Evolutionary conservation across 1,140 invertebrate genomes (phyloP).

Genomic region (Leptopilina clavipes): DNA sequence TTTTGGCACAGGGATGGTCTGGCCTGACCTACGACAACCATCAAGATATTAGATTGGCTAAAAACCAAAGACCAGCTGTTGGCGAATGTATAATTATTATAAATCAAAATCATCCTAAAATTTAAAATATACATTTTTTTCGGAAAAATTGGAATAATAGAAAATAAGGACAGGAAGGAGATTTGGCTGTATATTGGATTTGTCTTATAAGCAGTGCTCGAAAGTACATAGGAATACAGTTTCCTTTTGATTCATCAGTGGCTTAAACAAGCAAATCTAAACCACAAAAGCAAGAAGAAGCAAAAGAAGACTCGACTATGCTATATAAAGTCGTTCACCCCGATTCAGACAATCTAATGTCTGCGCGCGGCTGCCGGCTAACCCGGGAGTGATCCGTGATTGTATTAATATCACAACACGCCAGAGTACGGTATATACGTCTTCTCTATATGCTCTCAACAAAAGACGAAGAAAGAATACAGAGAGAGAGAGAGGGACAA

Average conservation of each 20-base stretch:
- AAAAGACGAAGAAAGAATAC: constrained; percentile 55
- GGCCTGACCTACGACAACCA: constrained; percentile 2
- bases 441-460: constrained; percentile 46
- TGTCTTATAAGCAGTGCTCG: too few relatives aligned
- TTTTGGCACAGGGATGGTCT: neutral
- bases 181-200: too few relatives aligned
- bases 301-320: constrained; percentile 61
- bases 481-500: constrained; percentile 54
- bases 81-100: neutral
- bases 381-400: constrained; percentile 75
- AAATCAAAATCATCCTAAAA: too few relatives aligned
- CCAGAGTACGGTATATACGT: constrained; percentile 66
- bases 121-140: too few relatives aligned
- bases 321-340: constrained; percentile 76
- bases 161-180: too few relatives aligned
- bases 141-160: too few relatives aligned
- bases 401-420: constrained; percentile 76
- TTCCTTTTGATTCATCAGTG: constrained; percentile 50
- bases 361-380: constrained; percentile 70
- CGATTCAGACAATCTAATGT: constrained; percentile 76
- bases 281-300: constrained; percentile 53
- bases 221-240: constrained; percentile 28
- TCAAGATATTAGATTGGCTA: neutral
- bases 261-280: constrained; percentile 52
- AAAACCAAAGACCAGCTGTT: constrained; percentile 11